Base-by-base conservation (phyloP, 64 coral and sea anemone species). In the Actinia equina region DNA sequence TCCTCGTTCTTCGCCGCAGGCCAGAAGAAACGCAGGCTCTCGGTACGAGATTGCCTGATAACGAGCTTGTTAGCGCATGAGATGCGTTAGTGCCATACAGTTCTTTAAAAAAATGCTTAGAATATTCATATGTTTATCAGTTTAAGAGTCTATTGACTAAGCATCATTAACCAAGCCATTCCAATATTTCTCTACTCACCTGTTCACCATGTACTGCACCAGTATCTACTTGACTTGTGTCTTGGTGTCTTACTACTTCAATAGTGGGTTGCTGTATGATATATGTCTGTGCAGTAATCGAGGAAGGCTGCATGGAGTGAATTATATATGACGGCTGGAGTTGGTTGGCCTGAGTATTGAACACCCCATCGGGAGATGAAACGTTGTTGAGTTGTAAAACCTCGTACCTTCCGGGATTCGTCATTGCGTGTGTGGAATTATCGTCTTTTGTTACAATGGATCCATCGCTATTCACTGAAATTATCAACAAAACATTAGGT, bases 191-290 rank as follows among this genome's bases (percentile, higher is more conserved):
- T 23, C 6, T 30, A 30, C 44, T 44, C 81, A 91, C 90, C 90
- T 87, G 90, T 16, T 91, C 90, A 81, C 46, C 86, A 61, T 91
- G 85, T 6, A 83, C 56, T 18, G 90, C 14, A 20, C 43, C 43
- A 81, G 16, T 81, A 52, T 81, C 78, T 14, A 81, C 78, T 52
- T 74, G 20, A 86, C 53, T 63, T 12, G 25, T 41, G 69, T 74
- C 69, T 2, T 26, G 26, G 13, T 89, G 87, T 71, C 94, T 95
- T n/a, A 95, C 88, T 23, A 92, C 85, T 25, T 86, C 87, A 43
- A 90, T 80, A 7, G 94, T 44, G 15, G 94, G 91, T 52, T 93
- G 91, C 19, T 96, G 94, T 80, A 96, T 96, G 43, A 96, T 96
- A 71, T 96, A 96, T 5, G 94, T 96, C 87, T 96, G 91, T 51